Conservation (phyloP, 2,888 invertebrate species). For the Nowickia ferox region DNA sequence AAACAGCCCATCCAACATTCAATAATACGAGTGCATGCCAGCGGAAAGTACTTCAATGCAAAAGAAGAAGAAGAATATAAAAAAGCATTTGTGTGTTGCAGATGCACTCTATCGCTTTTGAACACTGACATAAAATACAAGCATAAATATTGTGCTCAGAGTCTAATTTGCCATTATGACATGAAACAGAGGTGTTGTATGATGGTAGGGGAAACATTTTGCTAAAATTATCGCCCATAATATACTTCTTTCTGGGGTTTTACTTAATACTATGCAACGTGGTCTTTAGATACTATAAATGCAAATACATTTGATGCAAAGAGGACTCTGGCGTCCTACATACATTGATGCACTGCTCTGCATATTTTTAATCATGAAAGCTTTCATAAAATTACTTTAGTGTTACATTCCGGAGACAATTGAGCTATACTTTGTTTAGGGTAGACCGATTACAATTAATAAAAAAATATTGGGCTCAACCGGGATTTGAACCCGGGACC, state of each 20-base stretch:
- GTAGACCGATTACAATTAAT: too few species aligned
- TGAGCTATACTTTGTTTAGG: too few species aligned
- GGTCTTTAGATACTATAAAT: neutral
- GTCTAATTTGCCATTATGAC: conserved; percentile 57
- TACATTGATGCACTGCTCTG: too few species aligned
- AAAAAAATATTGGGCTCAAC: conserved; percentile 84
- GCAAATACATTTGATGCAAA: too few species aligned
- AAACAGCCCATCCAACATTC: conserved; percentile 6
- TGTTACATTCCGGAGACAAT: too few species aligned
- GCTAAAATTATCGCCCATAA: neutral
- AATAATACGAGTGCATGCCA: conserved; percentile 14
- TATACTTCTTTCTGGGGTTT: too few species aligned
- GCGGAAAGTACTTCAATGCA: conserved; percentile 13
- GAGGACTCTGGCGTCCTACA: too few species aligned
- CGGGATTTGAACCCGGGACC: conserved; percentile 88
- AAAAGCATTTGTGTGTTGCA: conserved; percentile 22
- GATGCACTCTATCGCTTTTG: conserved; percentile 61
- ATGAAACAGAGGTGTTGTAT: conserved; percentile 14
- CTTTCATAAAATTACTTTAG: too few species aligned
- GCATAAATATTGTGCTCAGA: conserved; percentile 67
- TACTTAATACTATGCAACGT: neutral
- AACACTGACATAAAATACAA: conserved; percentile 68
- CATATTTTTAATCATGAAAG: too few species aligned
- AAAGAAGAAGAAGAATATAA: conserved; percentile 15
- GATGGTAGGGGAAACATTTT: neutral